Evolutionary conservation across 2,888 invertebrate genomes (phyloP).

Genomic region (Thymelicus acteon): DNA sequence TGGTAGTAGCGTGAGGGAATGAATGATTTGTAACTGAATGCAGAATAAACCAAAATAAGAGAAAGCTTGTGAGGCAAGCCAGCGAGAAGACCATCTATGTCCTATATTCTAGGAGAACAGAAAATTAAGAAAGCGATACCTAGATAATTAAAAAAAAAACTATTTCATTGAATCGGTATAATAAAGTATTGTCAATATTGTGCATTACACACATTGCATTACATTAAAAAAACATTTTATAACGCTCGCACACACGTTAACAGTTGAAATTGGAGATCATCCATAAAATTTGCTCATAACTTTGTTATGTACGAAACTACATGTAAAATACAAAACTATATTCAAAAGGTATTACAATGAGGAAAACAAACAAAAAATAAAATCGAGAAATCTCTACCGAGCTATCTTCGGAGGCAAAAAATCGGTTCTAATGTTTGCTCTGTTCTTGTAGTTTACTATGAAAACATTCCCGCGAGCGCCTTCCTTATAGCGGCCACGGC

Average conservation of each 20-base stretch:
- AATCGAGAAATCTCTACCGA: slow-evolving; percentile 23
- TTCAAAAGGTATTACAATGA: background rate
- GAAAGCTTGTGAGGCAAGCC: too few species aligned
- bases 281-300: background rate
- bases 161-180: too few species aligned
- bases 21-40: slow-evolving; percentile 2
- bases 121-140: too few species aligned
- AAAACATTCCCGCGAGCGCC: slow-evolving; percentile 29
- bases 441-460: slow-evolving; percentile 28
- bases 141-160: too few species aligned
- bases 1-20: slow-evolving; percentile 20
- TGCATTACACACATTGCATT: too few species aligned
- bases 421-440: slow-evolving; percentile 32
- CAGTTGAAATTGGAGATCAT: too few species aligned
- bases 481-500: slow-evolving; percentile 21
- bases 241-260: too few species aligned
- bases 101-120: too few species aligned
- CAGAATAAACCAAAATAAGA: too few species aligned
- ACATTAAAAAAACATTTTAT: too few species aligned
- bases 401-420: slow-evolving; percentile 24
- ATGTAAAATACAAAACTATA: background rate
- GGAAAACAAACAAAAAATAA: slow-evolving; percentile 13
- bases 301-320: background rate
- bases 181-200: too few species aligned
- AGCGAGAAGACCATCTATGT: too few species aligned